Conservation (phyloP, 92 coral and sea anemone genomes). For the Phymanthus crucifer region DNA sequence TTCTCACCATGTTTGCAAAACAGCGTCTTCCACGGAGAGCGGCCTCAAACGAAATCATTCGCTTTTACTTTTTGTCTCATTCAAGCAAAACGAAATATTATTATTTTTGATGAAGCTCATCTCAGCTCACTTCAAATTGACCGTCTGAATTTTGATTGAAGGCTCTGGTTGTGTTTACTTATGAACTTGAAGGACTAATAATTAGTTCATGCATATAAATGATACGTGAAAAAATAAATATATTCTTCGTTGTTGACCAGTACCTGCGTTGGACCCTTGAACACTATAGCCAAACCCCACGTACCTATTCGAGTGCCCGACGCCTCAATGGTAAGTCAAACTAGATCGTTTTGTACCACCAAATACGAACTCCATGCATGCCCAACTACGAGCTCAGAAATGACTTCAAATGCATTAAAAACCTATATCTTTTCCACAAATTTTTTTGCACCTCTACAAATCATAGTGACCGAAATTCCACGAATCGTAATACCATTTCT, state of each 20-base stretch:
- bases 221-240: not conserved
- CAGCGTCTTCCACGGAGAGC: not conserved
- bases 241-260: not conserved
- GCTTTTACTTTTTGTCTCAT: slow-evolving; percentile 38
- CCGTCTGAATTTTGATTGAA: slow-evolving; percentile 8
- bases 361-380: too few relatives aligned
- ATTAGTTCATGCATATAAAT: slow-evolving; percentile 6
- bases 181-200: not conserved
- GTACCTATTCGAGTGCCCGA: too few relatives aligned
- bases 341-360: too few relatives aligned
- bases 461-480: too few relatives aligned
- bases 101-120: slow-evolving; percentile 28
- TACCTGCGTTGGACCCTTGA: not conserved
- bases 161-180: slow-evolving; percentile 1
- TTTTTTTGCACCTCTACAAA: too few relatives aligned
- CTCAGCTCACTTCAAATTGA: slow-evolving; percentile 26
- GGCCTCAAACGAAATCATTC: slow-evolving; percentile 13
- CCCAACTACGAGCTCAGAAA: too few relatives aligned
- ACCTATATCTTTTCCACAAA: too few relatives aligned
- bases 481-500: too few relatives aligned
- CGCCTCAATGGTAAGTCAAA: not conserved
- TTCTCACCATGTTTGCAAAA: not conserved
- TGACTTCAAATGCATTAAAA: too few relatives aligned
- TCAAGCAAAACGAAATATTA: slow-evolving; percentile 22
- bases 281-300: not conserved